Conservation (phyloP, 2,113 vertebrate species). For the Perca flavescens region DNA sequence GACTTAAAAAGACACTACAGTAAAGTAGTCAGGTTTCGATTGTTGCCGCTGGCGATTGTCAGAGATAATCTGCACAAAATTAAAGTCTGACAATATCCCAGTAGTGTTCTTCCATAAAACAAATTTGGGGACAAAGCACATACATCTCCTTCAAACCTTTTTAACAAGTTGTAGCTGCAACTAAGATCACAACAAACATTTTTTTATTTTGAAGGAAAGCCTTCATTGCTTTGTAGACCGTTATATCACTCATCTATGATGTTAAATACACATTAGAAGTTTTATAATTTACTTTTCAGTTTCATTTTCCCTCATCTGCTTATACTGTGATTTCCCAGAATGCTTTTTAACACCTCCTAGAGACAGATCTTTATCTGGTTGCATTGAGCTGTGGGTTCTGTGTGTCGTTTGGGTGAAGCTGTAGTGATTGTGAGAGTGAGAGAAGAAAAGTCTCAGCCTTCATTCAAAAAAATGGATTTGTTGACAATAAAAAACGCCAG, state of each 20-base stretch:
- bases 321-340: conserved; percentile 13
- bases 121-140: no score
- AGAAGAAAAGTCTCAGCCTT: background rate
- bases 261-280: background rate
- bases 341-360: background rate
- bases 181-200: background rate
- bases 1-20: conserved; percentile 18
- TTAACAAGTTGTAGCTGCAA: background rate
- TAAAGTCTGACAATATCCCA: background rate
- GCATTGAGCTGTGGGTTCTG: background rate
- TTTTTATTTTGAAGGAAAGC: background rate
- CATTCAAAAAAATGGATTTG: background rate
- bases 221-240: background rate
- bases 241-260: background rate
- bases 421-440: background rate
- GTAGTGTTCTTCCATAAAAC: background rate
- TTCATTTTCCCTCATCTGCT: background rate
- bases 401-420: background rate
- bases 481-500: background rate
- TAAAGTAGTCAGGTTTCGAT: conserved; percentile 41
- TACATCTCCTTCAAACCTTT: background rate
- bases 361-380: background rate
- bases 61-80: background rate
- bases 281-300: background rate
- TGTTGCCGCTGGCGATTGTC: conserved; percentile 9